phyloP scores from a whole-genome alignment of 1,140 invertebrate genomes.

The Drosophila jambulina region DNA sequence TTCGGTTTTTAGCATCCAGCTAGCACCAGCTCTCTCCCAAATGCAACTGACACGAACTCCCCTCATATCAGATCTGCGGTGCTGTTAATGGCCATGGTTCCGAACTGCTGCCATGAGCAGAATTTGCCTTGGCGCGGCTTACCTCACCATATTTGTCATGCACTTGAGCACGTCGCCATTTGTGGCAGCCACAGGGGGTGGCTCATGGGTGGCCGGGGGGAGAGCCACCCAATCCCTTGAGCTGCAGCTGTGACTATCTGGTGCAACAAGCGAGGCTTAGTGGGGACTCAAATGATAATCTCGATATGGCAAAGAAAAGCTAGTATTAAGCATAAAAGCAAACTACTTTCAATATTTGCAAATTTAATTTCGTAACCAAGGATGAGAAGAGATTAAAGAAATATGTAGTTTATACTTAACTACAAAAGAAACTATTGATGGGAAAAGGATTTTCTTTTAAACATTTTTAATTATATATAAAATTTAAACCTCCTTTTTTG shows the following conservation, averaged over 20 bases:
- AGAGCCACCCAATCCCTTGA: not conserved
- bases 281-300: conserved; percentile 32
- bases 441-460: too few relatives aligned
- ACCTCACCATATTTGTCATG: conserved; percentile 76
- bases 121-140: conserved; percentile 60
- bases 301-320: not conserved
- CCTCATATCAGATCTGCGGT: conserved; percentile 45
- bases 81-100: conserved; percentile 58
- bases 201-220: conserved; percentile 1
- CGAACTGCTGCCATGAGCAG: conserved; percentile 43
- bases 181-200: conserved; percentile 27
- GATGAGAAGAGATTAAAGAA: not conserved
- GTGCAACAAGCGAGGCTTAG: conserved; percentile 47
- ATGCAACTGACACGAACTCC: conserved; percentile 34
- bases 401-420: too few relatives aligned
- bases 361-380: not conserved
- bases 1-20: conserved; percentile 54
- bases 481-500: too few relatives aligned
- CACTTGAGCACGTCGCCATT: conserved; percentile 71
- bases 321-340: not conserved
- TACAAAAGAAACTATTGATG: not conserved
- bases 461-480: not conserved
- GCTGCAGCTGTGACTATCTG: conserved; percentile 45
- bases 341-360: not conserved
- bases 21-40: not conserved